Evolutionary conservation across 2,888 invertebrate species (phyloP).

Genomic region (Tinea pellionella): DNA sequence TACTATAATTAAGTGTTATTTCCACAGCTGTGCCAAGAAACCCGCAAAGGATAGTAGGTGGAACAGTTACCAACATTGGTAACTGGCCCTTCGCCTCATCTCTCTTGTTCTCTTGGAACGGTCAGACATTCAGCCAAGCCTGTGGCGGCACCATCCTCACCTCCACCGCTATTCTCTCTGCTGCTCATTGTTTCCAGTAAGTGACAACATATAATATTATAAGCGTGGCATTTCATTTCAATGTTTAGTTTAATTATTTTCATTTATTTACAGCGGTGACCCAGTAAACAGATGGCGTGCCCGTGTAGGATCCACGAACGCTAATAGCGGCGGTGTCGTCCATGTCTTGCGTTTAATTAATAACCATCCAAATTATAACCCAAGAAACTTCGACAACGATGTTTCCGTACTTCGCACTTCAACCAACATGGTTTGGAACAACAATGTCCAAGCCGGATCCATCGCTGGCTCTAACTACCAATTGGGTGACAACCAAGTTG

Average conservation of each 20-base stretch:
- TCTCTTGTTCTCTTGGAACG: conserved; percentile 7
- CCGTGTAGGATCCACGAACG: conserved; percentile 20
- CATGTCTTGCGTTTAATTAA: conserved; percentile 8
- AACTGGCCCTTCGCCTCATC: conserved; percentile 2
- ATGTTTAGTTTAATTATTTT: background rate
- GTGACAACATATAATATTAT: conserved; percentile 15
- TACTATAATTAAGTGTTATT: background rate
- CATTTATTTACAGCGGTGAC: conserved; percentile 8
- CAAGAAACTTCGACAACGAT: conserved; percentile 10
- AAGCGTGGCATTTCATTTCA: background rate
- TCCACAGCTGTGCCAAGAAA: conserved; percentile 12
- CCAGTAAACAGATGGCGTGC: conserved; percentile 17
- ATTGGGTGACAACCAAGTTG: conserved; percentile 25
- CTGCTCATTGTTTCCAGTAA: conserved; percentile 33
- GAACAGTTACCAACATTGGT: conserved; percentile 11
- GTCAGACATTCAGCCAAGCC: conserved; percentile 17
- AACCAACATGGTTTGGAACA: conserved; percentile 9
- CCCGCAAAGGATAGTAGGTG: conserved; percentile 13
- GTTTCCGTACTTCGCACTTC: conserved; percentile 18
- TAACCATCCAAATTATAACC: conserved; percentile 26
- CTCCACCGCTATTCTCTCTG: conserved; percentile 28
- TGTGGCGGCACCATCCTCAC: conserved; percentile 27
- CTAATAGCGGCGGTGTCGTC: conserved; percentile 16
- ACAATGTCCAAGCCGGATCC: conserved; percentile 13
- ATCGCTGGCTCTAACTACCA: conserved; percentile 26